Evolutionary conservation across 2,113 vertebrate species (phyloP), one percentile per base, ranked within the genome.

Genomic region (Macquaria australasica): DNA sequence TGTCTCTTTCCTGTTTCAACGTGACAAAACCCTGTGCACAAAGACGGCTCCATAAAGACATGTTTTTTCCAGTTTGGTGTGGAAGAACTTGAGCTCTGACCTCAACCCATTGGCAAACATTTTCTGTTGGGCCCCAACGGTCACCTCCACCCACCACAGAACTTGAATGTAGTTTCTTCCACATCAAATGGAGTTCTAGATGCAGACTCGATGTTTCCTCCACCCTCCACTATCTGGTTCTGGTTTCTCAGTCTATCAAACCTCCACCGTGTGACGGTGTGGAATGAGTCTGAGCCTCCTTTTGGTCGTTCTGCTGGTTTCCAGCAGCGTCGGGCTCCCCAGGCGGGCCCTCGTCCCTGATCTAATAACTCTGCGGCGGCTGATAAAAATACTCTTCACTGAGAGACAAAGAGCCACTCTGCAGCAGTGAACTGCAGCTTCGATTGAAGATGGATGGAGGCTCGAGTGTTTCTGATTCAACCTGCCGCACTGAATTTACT

Each of bases 311-410:
- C 41, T 69, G 31, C 78, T 37, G 60, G 68, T 84, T 86, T 73
- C 86, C 74, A 45, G 74, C 76, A 16, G 83, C 20, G 63, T 43
- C 20, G 5, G 39, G 10, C 64, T 72, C 74, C 79, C 72, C 58
- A 4, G 68, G 67, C n/a, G 51, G 62, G 66, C 59, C 68, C 60
- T 55, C 41, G 25, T 81, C 84, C 84, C 90, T 53, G 86, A 88
- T 91, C 85, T 84, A 88, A 87, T 88, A 88, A 84, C 59, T 79
- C 25, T 15, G 58, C 28, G 37, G 51, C 8, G 21, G 58, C 80
- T 85, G 84, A 87, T 85, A 79, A 88, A 82, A 73, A 83, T 53
- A 82, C 74, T 85, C n/a, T 60, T 87, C 72, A 43, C 41, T 66
- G 62, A 55, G 76, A 83, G 81, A 88, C 84, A 75, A 77, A 80